Conservation (phyloP, 2,113 vertebrate genomes). For the Cairina moschata region DNA sequence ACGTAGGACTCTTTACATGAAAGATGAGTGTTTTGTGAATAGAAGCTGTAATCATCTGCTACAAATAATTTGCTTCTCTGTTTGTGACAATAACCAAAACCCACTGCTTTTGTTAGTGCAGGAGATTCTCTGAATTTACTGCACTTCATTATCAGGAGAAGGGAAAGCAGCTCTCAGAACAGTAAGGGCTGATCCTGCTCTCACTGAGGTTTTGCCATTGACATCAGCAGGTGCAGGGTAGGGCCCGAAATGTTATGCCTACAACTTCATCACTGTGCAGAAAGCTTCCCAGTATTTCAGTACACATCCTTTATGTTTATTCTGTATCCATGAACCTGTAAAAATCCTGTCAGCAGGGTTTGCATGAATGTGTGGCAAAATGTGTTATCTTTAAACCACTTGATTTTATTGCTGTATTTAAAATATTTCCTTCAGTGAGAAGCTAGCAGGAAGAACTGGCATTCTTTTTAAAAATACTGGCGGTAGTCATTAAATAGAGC, state of each 20-base stretch:
- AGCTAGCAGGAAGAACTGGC: conserved; percentile 74
- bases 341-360: conserved; percentile 73
- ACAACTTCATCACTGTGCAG: conserved; percentile 67
- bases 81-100: conserved; percentile 18
- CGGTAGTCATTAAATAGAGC: conserved; percentile 82
- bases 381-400: conserved; percentile 78
- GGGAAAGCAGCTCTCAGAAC: conserved; percentile 51
- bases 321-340: conserved; percentile 69
- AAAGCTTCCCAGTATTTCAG: conserved; percentile 51
- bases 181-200: conserved; percentile 38
- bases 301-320: conserved; percentile 51
- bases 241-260: conserved; percentile 38
- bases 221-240: conserved; percentile 22
- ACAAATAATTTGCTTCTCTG: conserved; percentile 39
- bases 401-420: conserved; percentile 83
- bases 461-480: conserved; percentile 77
- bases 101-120: conserved; percentile 5
- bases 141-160: conserved; percentile 41
- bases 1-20: background rate
- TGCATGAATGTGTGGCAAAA: conserved; percentile 78
- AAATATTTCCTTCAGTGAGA: conserved; percentile 77
- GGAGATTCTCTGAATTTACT: conserved; percentile 35
- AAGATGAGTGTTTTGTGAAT: background rate
- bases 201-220: conserved; percentile 41
- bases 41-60: conserved; percentile 4